Evolutionary conservation across 2,113 vertebrate genomes (phyloP).

Genomic region (Peromyscus polionotus): DNA sequence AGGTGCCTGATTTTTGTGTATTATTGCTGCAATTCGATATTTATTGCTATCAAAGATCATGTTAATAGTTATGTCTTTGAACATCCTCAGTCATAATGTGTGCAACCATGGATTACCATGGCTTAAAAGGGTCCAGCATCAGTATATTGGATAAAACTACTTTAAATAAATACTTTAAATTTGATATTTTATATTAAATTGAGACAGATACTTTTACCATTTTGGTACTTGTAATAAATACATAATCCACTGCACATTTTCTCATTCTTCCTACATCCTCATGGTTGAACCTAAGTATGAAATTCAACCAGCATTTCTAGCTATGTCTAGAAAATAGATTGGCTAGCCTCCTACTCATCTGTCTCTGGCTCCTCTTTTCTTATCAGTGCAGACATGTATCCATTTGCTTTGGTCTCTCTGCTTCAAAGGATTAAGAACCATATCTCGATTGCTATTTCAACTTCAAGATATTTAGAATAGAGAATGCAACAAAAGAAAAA

Average conservation of each 20-base stretch:
- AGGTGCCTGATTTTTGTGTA: background rate
- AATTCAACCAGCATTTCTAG: constrained; percentile 38
- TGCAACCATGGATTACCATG: background rate
- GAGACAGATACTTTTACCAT: background rate
- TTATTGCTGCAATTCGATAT: background rate
- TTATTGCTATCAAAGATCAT: constrained; percentile 3
- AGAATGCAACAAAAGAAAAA: background rate
- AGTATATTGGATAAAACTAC: background rate
- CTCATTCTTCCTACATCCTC: background rate
- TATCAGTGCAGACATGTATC: background rate
- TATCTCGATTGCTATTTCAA: background rate
- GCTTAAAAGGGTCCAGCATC: background rate
- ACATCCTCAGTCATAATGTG: background rate
- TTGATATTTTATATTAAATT: background rate
- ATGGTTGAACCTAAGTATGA: background rate
- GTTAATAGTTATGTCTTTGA: background rate
- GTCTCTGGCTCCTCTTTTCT: background rate
- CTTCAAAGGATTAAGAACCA: background rate
- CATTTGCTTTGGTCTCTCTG: background rate
- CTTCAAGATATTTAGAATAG: background rate
- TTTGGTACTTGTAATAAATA: background rate
- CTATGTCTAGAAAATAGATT: background rate
- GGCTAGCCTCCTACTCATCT: background rate
- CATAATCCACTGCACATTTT: background rate
- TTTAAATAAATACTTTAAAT: background rate